phyloP scores from a whole-genome alignment of 2,113 vertebrate species.

The Tragelaphus buxtoni region DNA sequence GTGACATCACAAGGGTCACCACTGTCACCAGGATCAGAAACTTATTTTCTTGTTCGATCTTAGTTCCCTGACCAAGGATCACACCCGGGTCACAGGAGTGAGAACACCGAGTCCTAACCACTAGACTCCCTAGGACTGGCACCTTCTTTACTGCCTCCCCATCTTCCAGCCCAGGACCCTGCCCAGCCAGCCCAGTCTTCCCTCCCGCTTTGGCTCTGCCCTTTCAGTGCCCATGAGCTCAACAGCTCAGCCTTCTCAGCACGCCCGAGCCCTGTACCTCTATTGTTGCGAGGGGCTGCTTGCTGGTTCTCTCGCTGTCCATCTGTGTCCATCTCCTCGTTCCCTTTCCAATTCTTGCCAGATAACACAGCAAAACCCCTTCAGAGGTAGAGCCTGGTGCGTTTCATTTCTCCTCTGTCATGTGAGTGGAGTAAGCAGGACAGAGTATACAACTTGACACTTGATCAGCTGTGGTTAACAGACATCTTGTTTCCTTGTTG shows the following conservation, averaged over 20 bases:
- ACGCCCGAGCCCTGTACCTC: neutral
- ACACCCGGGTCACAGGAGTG: neutral
- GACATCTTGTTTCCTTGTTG: neutral
- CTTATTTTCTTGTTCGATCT: neutral
- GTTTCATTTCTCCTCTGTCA: neutral
- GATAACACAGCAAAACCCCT: neutral
- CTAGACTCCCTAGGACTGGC: neutral
- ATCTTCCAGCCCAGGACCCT: neutral
- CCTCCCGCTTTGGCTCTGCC: neutral
- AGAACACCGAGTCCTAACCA: neutral
- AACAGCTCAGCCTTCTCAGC: fast-evolving
- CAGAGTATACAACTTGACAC: too few species aligned
- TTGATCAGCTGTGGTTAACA: neutral
- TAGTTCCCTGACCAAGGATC: neutral
- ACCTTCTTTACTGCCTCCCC: neutral
- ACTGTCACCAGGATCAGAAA: neutral
- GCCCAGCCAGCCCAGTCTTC: fast-evolving
- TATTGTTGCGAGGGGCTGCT: neutral
- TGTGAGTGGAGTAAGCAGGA: neutral
- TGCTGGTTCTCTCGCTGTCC: neutral
- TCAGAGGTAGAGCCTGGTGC: neutral
- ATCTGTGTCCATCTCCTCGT: neutral
- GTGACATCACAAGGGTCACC: neutral
- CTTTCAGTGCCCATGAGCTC: neutral
- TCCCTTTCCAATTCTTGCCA: neutral